Evolutionary conservation across 2,113 vertebrate species (phyloP), one percentile per base, ranked within the genome.

Genomic region (Corapipo altera): DNA sequence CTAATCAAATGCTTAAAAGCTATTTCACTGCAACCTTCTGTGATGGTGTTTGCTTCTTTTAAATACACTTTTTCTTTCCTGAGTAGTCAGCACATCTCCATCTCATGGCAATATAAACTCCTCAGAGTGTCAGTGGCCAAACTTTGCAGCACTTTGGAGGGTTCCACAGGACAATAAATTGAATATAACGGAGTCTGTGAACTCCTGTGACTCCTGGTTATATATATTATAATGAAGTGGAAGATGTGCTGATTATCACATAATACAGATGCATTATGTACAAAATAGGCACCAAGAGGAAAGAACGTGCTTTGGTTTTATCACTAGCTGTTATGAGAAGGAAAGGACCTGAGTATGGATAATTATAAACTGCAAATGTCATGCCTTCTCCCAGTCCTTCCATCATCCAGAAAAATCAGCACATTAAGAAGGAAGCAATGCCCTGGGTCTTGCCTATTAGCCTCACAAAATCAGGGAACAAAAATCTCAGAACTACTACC

Each of bases 241-340:
- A 89, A 95, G 94, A 96, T 93, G 94, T 94, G 84, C 95, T 97
- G 91, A 98, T 98, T 97, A 97, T 94, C 96, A 96, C 86, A 88
- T 97, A 98, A 94, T 90, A 82, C 76, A 97, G 95, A 88, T 71
- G 44, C 69, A 94, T 96, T 97, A 87, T 91, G 52, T 91, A 71
- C 89, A 78, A 93, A 97, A 97, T 80, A 96, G 87, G 74, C 72
- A 93, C 62, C 93, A 58, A 92, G 96, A 96, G 97, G 85, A 92
- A 96, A 91, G 62, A 94, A 88, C 21, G 43, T 88, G 80, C 78
- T 85, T 93, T 86, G 71, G 81, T 95, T 97, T 97, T 96, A 97
- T 95, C 95, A 62, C 52, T 96, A n/a, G 44, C 65, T 70, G 76
- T 97, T 97, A 95, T 52, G 35, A 78, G 91, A 95, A 85, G 28